phyloP scores from a whole-genome alignment of 2,113 vertebrate species.

The Anarhynchus alexandrinus region DNA sequence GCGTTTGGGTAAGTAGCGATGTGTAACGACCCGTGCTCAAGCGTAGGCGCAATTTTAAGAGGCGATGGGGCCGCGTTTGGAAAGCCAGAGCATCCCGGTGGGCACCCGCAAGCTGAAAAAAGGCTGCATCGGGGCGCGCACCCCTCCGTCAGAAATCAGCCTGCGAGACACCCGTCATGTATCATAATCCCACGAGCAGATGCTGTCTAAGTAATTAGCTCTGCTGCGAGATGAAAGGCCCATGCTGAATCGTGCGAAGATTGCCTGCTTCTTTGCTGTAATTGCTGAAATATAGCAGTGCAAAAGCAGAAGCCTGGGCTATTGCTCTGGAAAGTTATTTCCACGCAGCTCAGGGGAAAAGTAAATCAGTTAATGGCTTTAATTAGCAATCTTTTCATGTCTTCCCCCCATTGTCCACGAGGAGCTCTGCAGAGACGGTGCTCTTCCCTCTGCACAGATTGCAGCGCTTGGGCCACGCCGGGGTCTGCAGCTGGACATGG shows the following conservation, averaged over 20 bases:
- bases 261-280: not conserved
- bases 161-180: accelerated
- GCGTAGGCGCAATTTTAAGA: not conserved
- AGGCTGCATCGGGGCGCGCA: not conserved
- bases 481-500: not conserved
- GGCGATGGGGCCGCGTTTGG: not conserved
- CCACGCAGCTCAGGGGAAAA: not conserved
- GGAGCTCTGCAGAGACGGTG: not conserved
- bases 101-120: not conserved
- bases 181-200: not conserved
- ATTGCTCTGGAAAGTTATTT: not conserved
- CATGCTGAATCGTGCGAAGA: not conserved
- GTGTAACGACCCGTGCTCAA: not conserved
- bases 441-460: not conserved
- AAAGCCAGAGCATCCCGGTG: not conserved
- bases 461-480: not conserved
- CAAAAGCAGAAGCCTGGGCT: not conserved
- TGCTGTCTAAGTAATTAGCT: not conserved
- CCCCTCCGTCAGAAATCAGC: not conserved
- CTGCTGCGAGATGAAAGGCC: not conserved
- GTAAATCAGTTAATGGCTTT: not conserved
- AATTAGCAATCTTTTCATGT: constrained; percentile 17
- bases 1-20: not conserved
- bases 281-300: not conserved
- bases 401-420: not conserved